Percentiles rank a stretch among this genome's conserved stretches.
Evolutionary conservation across 1,140 invertebrate species (phyloP).

Genomic region (Heliconius himera): DNA sequence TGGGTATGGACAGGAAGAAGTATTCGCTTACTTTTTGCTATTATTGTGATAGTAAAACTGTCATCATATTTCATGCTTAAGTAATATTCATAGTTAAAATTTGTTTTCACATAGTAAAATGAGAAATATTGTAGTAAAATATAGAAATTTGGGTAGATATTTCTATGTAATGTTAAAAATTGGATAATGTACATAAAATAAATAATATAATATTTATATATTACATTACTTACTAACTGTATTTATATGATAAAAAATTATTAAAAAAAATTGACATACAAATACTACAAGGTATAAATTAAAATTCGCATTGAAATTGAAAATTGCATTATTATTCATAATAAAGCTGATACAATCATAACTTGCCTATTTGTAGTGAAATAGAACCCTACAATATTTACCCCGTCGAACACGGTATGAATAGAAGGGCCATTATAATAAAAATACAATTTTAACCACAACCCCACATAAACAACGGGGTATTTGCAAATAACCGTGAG

Average conservation of each 20-base stretch:
- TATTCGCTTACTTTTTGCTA: slow-evolving; percentile 71
- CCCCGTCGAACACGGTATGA: slow-evolving; percentile 65
- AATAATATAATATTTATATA: too few relatives aligned
- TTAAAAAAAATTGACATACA: too few relatives aligned
- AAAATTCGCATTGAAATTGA: slow-evolving; percentile 5
- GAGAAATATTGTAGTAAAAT: too few relatives aligned
- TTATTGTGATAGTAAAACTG: slow-evolving; percentile 77
- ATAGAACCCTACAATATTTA: slow-evolving; percentile 69
- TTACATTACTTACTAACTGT: background rate
- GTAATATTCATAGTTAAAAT: slow-evolving; percentile 55
- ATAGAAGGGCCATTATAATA: slow-evolving; percentile 78
- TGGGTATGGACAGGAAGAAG: slow-evolving; percentile 70
- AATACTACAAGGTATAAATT: background rate
- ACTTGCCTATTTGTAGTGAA: slow-evolving; percentile 52
- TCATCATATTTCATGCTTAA: slow-evolving; percentile 65
- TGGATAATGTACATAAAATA: background rate
- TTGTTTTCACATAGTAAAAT: slow-evolving; percentile 20
- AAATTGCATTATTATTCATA: slow-evolving; percentile 48
- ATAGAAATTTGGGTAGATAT: background rate
- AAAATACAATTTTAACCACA: slow-evolving; percentile 80
- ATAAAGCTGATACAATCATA: slow-evolving; percentile 53
- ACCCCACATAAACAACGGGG: slow-evolving; percentile 68
- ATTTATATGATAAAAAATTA: too few relatives aligned
- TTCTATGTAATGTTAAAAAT: background rate
- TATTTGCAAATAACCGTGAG: slow-evolving; percentile 67